Base-by-base conservation (phyloP, 64 coral and sea anemone genomes). In the Montipora efflorescens region DNA sequence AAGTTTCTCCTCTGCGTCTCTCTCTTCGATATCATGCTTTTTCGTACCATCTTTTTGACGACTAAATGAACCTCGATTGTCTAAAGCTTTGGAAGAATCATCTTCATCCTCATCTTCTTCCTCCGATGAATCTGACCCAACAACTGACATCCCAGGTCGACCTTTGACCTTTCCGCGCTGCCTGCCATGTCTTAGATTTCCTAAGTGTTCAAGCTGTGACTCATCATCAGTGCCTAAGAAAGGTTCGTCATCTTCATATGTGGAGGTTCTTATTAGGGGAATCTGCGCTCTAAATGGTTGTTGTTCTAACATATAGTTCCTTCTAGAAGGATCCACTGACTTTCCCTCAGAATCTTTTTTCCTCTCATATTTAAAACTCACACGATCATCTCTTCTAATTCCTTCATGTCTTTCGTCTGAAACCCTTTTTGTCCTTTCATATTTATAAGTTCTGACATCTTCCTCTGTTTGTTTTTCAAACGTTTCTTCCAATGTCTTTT, bases 101-200 rank as follows among this genome's bases (percentile, higher is more conserved):
- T 69, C 64, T 86, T 71, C 82, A 13, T 48, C 67, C 47, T 70
- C 55, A 59, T 3, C 36, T 62, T 82, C 82, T 43, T 86, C 82
- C 12, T 86, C 82, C 12, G 62, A 86, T 21, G 66, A 86, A 67
- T 86, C 82, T 22, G 66, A 68, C 82, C 46, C 50, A 47, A n/a
- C 12, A 9, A 48, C 64, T 71, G 66, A 86, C 48, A 86, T 23
- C 8, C 50, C 0, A 72, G 82, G 44, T 50, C 18, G 82, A 86
- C 64, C 82, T 50, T 86, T 70, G 4, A 71, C 44, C 7, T 86
- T 86, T 15, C 45, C 48, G 23, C 9, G 5, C 47, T 71, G 14
- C 7, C 79, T 11, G 11, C 53, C 79, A 62, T 62, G 79, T 82
- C 82, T 86, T 8, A 86, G 71, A 46, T 86, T 86, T 49, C 82